phyloP scores from a whole-genome alignment of 1,140 invertebrate species.

The Drosophila sechellia region DNA sequence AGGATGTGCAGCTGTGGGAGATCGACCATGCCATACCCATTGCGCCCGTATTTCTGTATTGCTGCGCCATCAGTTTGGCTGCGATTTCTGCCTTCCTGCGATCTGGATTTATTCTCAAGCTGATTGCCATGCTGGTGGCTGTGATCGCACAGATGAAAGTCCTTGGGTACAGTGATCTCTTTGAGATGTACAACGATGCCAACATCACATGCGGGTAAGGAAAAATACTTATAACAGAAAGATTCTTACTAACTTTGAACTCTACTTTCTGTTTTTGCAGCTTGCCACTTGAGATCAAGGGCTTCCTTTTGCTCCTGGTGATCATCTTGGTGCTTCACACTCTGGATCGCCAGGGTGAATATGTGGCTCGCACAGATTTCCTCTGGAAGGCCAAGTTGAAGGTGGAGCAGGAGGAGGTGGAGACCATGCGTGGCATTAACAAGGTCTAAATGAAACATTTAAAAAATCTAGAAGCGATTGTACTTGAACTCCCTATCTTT shows the following conservation, averaged over 20 bases:
- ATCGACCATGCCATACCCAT: slow-evolving; percentile 54
- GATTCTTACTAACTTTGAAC: no score
- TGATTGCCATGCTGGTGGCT: slow-evolving; percentile 90
- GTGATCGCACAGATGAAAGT: slow-evolving; percentile 88
- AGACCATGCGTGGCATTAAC: slow-evolving; percentile 97
- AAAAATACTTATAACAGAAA: no score
- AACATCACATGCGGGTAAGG: slow-evolving; percentile 85
- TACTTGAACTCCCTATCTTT: not conserved
- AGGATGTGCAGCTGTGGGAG: slow-evolving; percentile 35
- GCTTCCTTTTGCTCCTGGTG: slow-evolving; percentile 87
- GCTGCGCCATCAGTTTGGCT: slow-evolving; percentile 90
- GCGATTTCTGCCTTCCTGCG: slow-evolving; percentile 93
- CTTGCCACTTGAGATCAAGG: slow-evolving; percentile 88
- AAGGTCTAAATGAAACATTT: slow-evolving; percentile 86
- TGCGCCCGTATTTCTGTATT: slow-evolving; percentile 89
- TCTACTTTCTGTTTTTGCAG: slow-evolving; percentile 50
- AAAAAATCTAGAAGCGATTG: not conserved
- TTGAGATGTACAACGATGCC: slow-evolving; percentile 86
- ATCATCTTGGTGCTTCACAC: slow-evolving; percentile 90
- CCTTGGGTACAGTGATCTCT: slow-evolving; percentile 87
- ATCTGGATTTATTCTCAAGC: slow-evolving; percentile 92
- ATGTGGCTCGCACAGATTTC: slow-evolving; percentile 94
- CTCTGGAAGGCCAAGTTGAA: slow-evolving; percentile 96
- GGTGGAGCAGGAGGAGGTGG: slow-evolving; percentile 96
- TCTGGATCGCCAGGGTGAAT: slow-evolving; percentile 93